Percentiles rank a stretch among this genome's conserved stretches.
Evolutionary conservation across 1,140 invertebrate genomes (phyloP).

Genomic region (Brachionus rubens): DNA sequence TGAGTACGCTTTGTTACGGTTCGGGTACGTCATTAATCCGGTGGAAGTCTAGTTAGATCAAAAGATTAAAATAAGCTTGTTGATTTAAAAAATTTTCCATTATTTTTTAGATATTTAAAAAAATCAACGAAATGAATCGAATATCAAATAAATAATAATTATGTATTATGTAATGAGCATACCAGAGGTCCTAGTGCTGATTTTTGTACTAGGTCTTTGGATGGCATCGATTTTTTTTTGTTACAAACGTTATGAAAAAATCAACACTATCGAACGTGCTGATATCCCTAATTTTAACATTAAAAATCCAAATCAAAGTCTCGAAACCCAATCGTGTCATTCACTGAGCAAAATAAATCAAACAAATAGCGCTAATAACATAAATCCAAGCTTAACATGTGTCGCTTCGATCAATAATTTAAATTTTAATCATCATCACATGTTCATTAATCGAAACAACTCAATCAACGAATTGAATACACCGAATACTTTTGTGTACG

Average conservation of each 20-base stretch:
- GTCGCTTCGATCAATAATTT: no score
- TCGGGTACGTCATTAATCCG: no score
- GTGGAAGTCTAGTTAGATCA: no score
- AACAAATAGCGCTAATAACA: not conserved
- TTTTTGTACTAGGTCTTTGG: constrained; percentile 23
- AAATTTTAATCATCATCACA: not conserved
- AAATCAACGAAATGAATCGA: no score
- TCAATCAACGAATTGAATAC: not conserved
- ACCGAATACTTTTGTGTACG: not conserved
- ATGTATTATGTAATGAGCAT: constrained; percentile 46
- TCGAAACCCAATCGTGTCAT: constrained; percentile 8
- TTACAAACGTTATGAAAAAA: constrained; percentile 40
- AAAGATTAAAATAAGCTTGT: no score
- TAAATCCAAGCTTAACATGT: not conserved
- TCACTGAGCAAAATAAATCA: constrained; percentile 7
- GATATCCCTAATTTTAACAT: constrained; percentile 22
- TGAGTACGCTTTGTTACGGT: no score
- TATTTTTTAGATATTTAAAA: no score
- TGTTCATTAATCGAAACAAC: not conserved
- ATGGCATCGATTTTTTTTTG: constrained; percentile 42
- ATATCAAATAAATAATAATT: no score
- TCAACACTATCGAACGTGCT: constrained; percentile 31
- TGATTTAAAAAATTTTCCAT: no score
- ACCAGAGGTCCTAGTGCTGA: constrained; percentile 29
- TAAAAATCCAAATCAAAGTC: constrained; percentile 7